Evolutionary conservation across 2,888 invertebrate species (phyloP).

Genomic region (Eulithis prunata): DNA sequence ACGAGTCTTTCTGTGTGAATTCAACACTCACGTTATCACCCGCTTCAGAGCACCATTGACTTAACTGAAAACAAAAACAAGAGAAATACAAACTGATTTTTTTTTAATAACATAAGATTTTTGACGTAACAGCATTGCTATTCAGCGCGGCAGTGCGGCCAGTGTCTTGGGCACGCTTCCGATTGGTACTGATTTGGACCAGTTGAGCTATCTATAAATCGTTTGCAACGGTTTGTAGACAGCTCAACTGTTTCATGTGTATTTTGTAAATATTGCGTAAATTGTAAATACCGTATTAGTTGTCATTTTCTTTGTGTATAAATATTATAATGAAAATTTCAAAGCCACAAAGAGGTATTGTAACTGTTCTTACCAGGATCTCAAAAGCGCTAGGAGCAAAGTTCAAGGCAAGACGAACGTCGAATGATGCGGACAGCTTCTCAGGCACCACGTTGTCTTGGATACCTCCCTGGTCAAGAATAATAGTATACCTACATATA

Average conservation of each 20-base stretch:
- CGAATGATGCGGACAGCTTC: slow-evolving; percentile 88
- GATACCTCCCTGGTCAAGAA: slow-evolving; percentile 88
- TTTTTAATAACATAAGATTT: too few species aligned
- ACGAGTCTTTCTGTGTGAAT: slow-evolving; percentile 85
- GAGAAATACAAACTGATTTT: background rate
- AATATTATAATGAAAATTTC: too few species aligned
- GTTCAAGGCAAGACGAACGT: slow-evolving; percentile 87
- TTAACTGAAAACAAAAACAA: slow-evolving; percentile 53
- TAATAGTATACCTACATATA: background rate
- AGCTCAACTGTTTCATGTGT: too few species aligned
- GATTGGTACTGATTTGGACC: too few species aligned
- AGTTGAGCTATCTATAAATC: too few species aligned
- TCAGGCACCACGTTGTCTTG: slow-evolving; percentile 96
- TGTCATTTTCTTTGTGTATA: too few species aligned
- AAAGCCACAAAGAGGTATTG: background rate
- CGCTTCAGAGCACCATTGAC: slow-evolving; percentile 87
- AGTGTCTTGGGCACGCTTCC: too few species aligned
- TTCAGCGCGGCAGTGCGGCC: too few species aligned
- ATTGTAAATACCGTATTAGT: too few species aligned
- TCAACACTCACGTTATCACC: slow-evolving; percentile 87
- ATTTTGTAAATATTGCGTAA: too few species aligned
- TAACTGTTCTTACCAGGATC: slow-evolving; percentile 73
- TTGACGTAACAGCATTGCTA: too few species aligned
- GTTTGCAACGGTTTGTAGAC: too few species aligned
- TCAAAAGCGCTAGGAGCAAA: slow-evolving; percentile 86